Evolutionary conservation across 2,888 invertebrate genomes (phyloP).

Genomic region (Pseudanteris insignis): DNA sequence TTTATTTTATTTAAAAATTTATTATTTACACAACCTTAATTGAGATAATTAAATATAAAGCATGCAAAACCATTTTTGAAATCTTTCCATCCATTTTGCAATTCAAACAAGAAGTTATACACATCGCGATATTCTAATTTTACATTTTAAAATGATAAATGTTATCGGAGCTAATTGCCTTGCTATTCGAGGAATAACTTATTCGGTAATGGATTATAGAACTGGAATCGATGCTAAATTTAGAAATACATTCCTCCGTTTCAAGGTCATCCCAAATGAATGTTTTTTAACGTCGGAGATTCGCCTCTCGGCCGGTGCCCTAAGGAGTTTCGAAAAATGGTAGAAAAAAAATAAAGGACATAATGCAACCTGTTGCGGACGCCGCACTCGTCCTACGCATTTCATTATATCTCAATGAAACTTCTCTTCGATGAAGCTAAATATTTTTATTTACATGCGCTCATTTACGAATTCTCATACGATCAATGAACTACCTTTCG

Average conservation of each 20-base stretch:
- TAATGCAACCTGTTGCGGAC: conserved; percentile 16
- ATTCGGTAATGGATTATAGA: conserved; percentile 33
- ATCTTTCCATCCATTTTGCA: background rate
- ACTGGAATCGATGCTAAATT: conserved; percentile 37
- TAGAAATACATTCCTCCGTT: conserved; percentile 34
- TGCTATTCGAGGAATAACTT: conserved; percentile 10
- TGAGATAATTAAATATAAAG: too few relatives aligned
- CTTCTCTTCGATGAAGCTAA: too few relatives aligned
- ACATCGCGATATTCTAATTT: background rate
- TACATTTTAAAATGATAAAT: conserved; percentile 15
- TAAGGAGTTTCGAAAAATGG: conserved; percentile 21
- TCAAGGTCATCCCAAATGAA: conserved; percentile 31
- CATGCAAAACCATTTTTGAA: background rate
- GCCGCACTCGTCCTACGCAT: conserved; percentile 8
- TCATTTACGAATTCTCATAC: too few relatives aligned
- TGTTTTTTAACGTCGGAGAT: conserved; percentile 28
- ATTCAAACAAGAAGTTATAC: conserved; percentile 1
- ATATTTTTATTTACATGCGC: too few relatives aligned
- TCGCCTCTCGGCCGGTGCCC: conserved; percentile 18
- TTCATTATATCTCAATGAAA: too few relatives aligned
- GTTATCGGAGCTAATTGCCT: conserved; percentile 10
- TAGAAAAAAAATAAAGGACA: too few relatives aligned
- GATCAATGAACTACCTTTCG: too few relatives aligned
- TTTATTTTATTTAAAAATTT: too few relatives aligned
- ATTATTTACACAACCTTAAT: too few relatives aligned